phyloP scores from a whole-genome alignment of 1,140 invertebrate genomes.

The Caenorhabditis elegans region WBcel235 BX284606.5:15264501-15265000 shows the following conservation, averaged over 20 bases:
- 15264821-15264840: neutral
- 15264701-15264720: neutral
- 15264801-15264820: neutral
- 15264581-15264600: neutral
- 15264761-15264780: conserved; percentile 11
- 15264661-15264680: too few species aligned
- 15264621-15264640: too few species aligned
- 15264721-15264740: conserved; percentile 15
- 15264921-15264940: too few species aligned
- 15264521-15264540: neutral
- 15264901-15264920: neutral
- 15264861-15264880: neutral
- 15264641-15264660: too few species aligned
- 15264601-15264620: neutral
- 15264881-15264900: neutral
- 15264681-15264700: neutral
- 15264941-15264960: too few species aligned
- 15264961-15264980: too few species aligned
- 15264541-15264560: conserved; percentile 28
- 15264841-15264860: neutral
- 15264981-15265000: too few species aligned
- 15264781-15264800: neutral
- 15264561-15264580: conserved; percentile 34
- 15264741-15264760: conserved; percentile 1
- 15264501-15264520: neutral